phyloP scores from a whole-genome alignment of 1,140 invertebrate genomes.

The Apis dorsata region DNA sequence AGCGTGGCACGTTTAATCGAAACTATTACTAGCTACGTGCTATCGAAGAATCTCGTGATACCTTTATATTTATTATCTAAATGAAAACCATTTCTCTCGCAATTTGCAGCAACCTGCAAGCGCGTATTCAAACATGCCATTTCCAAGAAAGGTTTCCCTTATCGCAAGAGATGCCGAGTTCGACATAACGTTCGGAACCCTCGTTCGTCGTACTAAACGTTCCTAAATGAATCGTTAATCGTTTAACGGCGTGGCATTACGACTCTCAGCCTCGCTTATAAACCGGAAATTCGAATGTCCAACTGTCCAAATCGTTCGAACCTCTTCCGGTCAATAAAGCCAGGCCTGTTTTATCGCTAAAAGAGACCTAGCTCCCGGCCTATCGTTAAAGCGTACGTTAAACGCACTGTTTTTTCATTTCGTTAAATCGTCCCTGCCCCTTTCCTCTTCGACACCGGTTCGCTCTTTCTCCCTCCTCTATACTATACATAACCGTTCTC shows the following conservation, averaged over 20 bases:
- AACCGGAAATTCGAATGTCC: slow-evolving; percentile 77
- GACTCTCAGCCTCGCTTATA: slow-evolving; percentile 75
- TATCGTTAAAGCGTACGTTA: slow-evolving; percentile 67
- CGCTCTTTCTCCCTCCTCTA: not conserved
- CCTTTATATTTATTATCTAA: not conserved
- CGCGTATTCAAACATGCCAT: slow-evolving; percentile 39
- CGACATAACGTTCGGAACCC: slow-evolving; percentile 44
- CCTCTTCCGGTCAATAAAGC: slow-evolving; percentile 76
- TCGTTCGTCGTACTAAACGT: slow-evolving; percentile 71
- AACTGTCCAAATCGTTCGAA: slow-evolving; percentile 73
- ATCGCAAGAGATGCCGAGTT: slow-evolving; percentile 39
- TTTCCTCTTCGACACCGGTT: not conserved
- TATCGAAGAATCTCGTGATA: not conserved
- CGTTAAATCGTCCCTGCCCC: slow-evolving; percentile 22
- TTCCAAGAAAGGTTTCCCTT: slow-evolving; percentile 37
- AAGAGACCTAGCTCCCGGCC: slow-evolving; percentile 64
- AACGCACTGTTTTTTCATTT: slow-evolving; percentile 63
- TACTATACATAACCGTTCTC: slow-evolving; percentile 38
- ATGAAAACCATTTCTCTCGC: not conserved
- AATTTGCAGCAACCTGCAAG: slow-evolving; percentile 40
- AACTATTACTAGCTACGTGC: not conserved
- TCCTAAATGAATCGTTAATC: slow-evolving; percentile 80
- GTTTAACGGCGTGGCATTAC: slow-evolving; percentile 75
- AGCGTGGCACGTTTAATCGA: not conserved
- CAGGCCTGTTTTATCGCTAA: slow-evolving; percentile 71